Evolutionary conservation across 2,888 invertebrate species (phyloP).

Genomic region (Cheilosia grossa): DNA sequence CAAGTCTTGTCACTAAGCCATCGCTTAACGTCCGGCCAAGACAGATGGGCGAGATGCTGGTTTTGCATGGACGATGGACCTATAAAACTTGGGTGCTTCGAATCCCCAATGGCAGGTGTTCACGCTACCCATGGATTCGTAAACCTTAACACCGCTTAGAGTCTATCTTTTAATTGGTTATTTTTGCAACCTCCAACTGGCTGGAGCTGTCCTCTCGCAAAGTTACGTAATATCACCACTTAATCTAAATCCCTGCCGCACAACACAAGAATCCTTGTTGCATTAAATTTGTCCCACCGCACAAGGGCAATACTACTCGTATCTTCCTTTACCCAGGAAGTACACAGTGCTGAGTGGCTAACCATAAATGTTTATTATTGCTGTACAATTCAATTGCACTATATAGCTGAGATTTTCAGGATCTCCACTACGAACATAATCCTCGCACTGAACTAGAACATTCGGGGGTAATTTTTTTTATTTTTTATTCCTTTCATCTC

Average conservation of each 20-base stretch:
- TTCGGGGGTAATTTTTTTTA: neutral
- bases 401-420: slow-evolving; percentile 57
- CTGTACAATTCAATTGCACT: slow-evolving; percentile 69
- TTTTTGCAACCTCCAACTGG: too few species aligned
- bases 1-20: too few species aligned
- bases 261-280: slow-evolving; percentile 44
- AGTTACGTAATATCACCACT: slow-evolving; percentile 3
- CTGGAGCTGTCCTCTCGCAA: too few species aligned
- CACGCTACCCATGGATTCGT: too few species aligned
- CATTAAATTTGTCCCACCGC: slow-evolving; percentile 54
- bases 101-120: too few species aligned
- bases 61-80: too few species aligned
- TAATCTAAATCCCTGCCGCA: slow-evolving; percentile 17
- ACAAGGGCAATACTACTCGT: slow-evolving; percentile 28
- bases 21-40: too few species aligned
- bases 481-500: neutral
- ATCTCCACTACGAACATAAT: slow-evolving; percentile 35
- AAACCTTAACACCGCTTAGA: neutral
- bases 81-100: too few species aligned
- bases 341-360: slow-evolving; percentile 19
- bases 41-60: too few species aligned
- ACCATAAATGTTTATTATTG: slow-evolving; percentile 68
- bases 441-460: slow-evolving; percentile 49
- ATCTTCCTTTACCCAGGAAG: slow-evolving; percentile 5
- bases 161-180: too few species aligned